Percentiles rank a stretch among this genome's conserved stretches.
phyloP scores from a whole-genome alignment of 2,797 vertebrate genomes.

The Anomalospiza imberbis region DNA sequence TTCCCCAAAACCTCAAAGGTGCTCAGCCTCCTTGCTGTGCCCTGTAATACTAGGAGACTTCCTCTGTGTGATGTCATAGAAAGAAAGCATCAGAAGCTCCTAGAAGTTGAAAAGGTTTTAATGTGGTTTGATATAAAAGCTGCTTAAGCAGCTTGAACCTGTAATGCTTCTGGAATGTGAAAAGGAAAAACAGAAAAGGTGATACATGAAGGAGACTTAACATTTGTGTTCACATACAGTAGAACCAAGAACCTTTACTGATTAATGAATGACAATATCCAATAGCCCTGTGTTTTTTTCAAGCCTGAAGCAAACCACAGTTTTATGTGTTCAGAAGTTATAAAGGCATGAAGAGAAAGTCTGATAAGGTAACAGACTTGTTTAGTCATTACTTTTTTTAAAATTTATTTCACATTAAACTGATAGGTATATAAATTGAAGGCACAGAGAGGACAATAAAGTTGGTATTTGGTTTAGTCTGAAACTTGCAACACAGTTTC shows the following conservation, averaged over 20 bases:
- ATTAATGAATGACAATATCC: background rate
- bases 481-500: background rate
- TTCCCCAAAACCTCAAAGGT: background rate
- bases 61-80: background rate
- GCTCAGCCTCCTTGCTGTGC: background rate
- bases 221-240: background rate
- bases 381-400: background rate
- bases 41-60: background rate
- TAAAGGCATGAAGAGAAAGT: background rate
- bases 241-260: background rate
- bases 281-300: background rate
- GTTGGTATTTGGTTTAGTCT: background rate
- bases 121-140: background rate
- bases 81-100: background rate
- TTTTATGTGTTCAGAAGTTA: background rate
- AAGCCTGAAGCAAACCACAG: background rate
- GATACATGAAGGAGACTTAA: background rate
- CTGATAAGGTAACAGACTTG: background rate
- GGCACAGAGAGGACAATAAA: background rate
- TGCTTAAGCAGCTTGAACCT: background rate
- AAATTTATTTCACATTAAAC: background rate
- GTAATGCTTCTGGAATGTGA: background rate
- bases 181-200: background rate
- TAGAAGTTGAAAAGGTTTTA: background rate
- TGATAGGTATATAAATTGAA: background rate